These are phyloP conservation scores for Cyclophora punctaria DNA, from an alignment of 2,888 invertebrate species.

Conservation along the genomic window DNA sequence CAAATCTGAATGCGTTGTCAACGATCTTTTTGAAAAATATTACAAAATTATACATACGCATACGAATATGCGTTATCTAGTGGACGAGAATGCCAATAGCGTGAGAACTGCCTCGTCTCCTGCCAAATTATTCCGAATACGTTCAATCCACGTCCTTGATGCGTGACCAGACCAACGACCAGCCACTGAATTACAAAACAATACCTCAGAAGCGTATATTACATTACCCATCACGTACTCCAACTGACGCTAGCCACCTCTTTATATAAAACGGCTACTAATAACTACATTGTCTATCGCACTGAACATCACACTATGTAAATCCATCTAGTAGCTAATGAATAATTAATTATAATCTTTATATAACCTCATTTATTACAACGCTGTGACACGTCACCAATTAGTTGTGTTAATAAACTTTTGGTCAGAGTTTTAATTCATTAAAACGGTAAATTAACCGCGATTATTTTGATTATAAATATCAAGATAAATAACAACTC, in stretches of 20 bases:
- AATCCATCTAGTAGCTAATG: constrained; percentile 11
- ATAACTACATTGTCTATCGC: neutral
- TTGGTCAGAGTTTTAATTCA: neutral
- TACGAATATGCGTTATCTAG: constrained; percentile 32
- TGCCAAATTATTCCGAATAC: constrained; percentile 65
- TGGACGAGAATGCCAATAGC: constrained; percentile 51
- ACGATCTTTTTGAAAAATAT: constrained; percentile 20
- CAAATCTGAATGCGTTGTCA: constrained; percentile 8
- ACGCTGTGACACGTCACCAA: constrained; percentile 1
- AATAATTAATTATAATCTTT: constrained; percentile 7
- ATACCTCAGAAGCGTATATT: constrained; percentile 39
- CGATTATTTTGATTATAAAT: constrained; percentile 12
- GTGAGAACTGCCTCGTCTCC: constrained; percentile 59
- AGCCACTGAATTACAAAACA: constrained; percentile 44
- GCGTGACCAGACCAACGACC: constrained; percentile 68
- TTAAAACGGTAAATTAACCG: neutral
- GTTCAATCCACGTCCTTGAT: constrained; percentile 66
- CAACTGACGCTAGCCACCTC: constrained; percentile 15
- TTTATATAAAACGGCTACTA: constrained; percentile 19
- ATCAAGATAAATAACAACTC: constrained; percentile 21
- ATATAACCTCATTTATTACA: neutral
- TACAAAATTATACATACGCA: constrained; percentile 25
- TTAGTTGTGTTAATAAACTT: too few species aligned
- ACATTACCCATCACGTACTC: constrained; percentile 47
- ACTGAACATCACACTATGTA: constrained; percentile 7